These are phyloP conservation scores for Ivindomyrus marchei DNA, from an alignment of 2,113 vertebrate species.

Conservation along the genomic window DNA sequence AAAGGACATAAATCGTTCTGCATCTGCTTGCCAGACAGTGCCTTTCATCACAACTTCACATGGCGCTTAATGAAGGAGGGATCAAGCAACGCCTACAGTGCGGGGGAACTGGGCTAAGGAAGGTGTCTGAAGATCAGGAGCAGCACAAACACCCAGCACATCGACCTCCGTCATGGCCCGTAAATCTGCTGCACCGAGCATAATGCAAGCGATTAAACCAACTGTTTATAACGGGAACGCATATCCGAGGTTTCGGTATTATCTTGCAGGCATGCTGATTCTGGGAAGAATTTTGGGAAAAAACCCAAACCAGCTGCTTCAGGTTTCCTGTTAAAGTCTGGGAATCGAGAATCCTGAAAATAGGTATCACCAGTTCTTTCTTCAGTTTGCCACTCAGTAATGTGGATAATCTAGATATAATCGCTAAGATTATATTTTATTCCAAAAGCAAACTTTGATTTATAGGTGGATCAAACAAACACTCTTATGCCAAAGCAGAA, in stretches of 20 bases:
- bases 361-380: neutral
- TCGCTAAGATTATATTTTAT: neutral
- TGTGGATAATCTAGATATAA: neutral
- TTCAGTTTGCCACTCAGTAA: neutral
- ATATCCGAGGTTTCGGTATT: neutral
- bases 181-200: neutral
- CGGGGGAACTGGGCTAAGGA: neutral
- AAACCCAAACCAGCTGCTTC: neutral
- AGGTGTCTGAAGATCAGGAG: neutral
- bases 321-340: neutral
- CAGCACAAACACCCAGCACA: neutral
- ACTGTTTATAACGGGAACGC: neutral
- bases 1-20: neutral
- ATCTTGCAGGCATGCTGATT: neutral
- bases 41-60: neutral
- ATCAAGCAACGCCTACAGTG: neutral
- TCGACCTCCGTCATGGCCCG: neutral
- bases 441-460: neutral
- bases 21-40: neutral
- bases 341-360: neutral
- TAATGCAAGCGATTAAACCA: neutral
- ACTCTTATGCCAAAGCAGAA: neutral
- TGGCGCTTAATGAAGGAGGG: neutral
- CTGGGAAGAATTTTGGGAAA: neutral
- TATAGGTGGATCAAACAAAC: neutral